Conservation (phyloP, 2,113 vertebrate genomes). For the Hylia prasina region DNA sequence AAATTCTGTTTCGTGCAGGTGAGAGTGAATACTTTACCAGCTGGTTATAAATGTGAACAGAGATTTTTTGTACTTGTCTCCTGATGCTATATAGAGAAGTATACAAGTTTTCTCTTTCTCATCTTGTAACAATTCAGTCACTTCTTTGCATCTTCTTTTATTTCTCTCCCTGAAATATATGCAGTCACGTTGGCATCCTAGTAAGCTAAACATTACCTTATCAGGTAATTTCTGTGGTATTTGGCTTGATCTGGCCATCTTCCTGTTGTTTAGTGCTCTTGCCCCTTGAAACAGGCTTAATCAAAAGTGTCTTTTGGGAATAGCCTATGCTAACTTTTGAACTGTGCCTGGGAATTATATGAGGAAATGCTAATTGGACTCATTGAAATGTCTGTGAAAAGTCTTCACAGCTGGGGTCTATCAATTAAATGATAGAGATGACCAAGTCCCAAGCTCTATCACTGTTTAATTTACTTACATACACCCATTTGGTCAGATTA, state of each 20-base stretch:
- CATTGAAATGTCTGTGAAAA: neutral
- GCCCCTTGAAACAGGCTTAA: neutral
- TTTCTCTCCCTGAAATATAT: neutral
- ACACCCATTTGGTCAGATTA: constrained; percentile 26
- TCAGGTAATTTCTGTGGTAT: neutral
- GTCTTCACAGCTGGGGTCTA: neutral
- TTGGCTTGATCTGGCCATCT: neutral
- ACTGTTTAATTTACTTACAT: constrained; percentile 1
- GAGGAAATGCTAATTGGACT: neutral
- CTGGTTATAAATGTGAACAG: neutral
- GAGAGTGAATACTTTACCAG: neutral
- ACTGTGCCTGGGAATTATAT: neutral
- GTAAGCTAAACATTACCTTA: neutral
- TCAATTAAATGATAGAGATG: neutral
- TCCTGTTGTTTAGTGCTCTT: neutral
- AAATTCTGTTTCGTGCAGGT: neutral
- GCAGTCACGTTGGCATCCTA: neutral
- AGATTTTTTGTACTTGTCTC: neutral
- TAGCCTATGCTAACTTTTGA: neutral
- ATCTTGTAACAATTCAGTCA: neutral
- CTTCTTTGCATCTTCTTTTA: neutral
- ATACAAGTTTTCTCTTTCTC: neutral
- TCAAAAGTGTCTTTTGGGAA: neutral
- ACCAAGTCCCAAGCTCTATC: neutral
- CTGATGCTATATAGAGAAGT: neutral